Percentiles rank a stretch among this genome's conserved stretches.
These are phyloP conservation scores for Eupithecia inturbata DNA, from an alignment of 2,888 invertebrate genomes.

Conservation along the genomic window DNA sequence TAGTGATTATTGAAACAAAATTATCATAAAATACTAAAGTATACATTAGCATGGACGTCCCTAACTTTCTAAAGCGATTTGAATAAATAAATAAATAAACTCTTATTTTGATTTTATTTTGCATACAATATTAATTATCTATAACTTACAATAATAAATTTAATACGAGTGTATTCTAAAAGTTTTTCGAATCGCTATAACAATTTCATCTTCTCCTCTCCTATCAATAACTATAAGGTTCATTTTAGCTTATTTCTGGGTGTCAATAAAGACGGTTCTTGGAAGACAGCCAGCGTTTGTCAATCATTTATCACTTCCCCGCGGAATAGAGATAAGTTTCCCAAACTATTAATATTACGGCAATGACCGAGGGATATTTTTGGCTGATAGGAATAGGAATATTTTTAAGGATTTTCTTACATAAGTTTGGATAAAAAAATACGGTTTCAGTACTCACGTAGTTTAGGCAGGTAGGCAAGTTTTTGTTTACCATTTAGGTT, in stretches of 20 bases:
- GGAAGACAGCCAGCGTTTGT: constrained; percentile 47
- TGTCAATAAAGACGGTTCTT: constrained; percentile 30
- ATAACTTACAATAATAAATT: not conserved
- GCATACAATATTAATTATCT: not conserved
- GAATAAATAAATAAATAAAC: too few relatives aligned
- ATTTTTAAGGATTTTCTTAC: not conserved
- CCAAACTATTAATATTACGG: constrained; percentile 37
- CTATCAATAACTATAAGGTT: not conserved
- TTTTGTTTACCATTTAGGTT: too few relatives aligned
- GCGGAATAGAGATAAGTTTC: constrained; percentile 27
- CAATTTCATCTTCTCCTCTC: not conserved
- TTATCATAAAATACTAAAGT: too few relatives aligned
- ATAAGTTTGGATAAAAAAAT: not conserved
- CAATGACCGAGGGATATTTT: constrained; percentile 25
- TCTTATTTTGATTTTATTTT: not conserved
- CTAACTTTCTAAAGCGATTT: too few relatives aligned
- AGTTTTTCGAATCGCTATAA: not conserved
- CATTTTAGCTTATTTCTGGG: constrained; percentile 11
- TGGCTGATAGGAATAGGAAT: not conserved
- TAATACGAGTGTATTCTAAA: not conserved
- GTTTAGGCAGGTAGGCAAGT: too few relatives aligned
- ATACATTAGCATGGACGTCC: too few relatives aligned
- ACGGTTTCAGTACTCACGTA: not conserved
- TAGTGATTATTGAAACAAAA: too few relatives aligned
- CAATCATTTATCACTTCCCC: constrained; percentile 47